Base-by-base conservation (phyloP, 2,888 invertebrate species). In the Hirtodrosophila trivittata region DNA sequence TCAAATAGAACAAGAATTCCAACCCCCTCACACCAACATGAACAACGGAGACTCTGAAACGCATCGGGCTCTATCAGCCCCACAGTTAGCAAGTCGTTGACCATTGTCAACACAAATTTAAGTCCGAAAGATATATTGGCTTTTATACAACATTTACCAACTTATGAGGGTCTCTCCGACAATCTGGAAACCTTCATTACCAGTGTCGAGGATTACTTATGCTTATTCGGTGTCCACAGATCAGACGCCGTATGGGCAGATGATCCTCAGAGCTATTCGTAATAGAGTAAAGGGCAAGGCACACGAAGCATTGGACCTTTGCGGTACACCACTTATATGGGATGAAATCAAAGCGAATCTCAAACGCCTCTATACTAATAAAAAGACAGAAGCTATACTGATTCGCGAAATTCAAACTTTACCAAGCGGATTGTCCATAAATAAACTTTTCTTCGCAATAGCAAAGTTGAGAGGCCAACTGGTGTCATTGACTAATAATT, bases 341-440 rank as follows among this genome's bases (percentile, higher is more conserved):
- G 57, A 49, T 1, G 42, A 35, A 8, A 56, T 56, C 4, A 56
- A 56, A 12, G 49, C 30, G 30, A 50, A 50, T 6, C 38, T 38
- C n/a, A 50, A 51, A 38, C 38, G 57, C 1, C 16, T 58, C 0
- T 39, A 43, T 7, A 25, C 57, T 30, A 26, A 6, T 25, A 50
- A 51, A 10, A 57, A 50, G 14, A 50, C 49, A 3, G 42, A 43
- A 8, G 50, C 18, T 14, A 57, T 57, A 21, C 14, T 57, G 4
- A 21, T 50, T 5, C 12, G 42, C 1, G 43, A 50, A 30, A 28
- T 57, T 8, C 57, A 50, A 21, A 57, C 26, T 7, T 8, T 57
- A 21, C 50, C 50, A 37, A 42, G 14, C 30, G 50, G 50, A 43
- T 14, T 57, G 1, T 30, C 28, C 13, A 32, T 50, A 0, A 10